Percentiles rank a stretch among this genome's conserved stretches.
phyloP scores from a whole-genome alignment of 2,797 vertebrate genomes.

The Enteromius viviparus region DNA sequence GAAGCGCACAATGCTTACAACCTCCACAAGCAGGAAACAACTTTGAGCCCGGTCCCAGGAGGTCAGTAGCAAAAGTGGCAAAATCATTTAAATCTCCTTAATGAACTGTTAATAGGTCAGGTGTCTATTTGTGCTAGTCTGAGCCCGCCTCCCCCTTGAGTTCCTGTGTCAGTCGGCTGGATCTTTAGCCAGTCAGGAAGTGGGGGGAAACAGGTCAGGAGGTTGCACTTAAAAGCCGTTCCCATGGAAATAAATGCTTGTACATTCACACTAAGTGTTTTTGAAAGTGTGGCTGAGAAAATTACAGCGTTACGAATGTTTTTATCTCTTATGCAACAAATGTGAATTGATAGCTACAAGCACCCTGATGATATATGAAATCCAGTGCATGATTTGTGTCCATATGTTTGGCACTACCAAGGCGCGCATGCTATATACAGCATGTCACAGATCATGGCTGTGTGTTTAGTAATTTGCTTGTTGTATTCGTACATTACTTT shows the following conservation, averaged over 20 bases:
- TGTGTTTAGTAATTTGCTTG: constrained; percentile 26
- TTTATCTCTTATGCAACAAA: constrained; percentile 22
- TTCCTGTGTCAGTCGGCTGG: constrained; percentile 20
- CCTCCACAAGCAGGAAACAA: constrained; percentile 57
- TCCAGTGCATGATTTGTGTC: not conserved
- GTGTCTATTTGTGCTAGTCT: constrained; percentile 43
- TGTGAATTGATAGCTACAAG: constrained; percentile 7
- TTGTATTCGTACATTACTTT: not conserved
- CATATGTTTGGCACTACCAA: constrained; percentile 19
- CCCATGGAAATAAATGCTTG: constrained; percentile 42
- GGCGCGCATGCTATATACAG: not conserved
- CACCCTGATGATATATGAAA: not conserved
- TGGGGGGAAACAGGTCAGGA: constrained; percentile 4
- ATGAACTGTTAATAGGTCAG: constrained; percentile 62
- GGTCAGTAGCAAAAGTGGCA: constrained; percentile 61
- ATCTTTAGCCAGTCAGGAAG: constrained; percentile 16
- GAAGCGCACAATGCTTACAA: constrained; percentile 54
- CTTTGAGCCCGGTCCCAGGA: constrained; percentile 50
- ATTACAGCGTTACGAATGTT: constrained; percentile 3
- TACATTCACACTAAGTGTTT: constrained; percentile 18
- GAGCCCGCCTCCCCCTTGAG: not conserved
- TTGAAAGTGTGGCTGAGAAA: constrained; percentile 21
- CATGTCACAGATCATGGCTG: constrained; percentile 14
- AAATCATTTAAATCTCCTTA: constrained; percentile 64
- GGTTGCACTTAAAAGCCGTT: constrained; percentile 24